Evolutionary conservation across 2,113 vertebrate genomes (phyloP).

Genomic region (Labrus mixtus): DNA sequence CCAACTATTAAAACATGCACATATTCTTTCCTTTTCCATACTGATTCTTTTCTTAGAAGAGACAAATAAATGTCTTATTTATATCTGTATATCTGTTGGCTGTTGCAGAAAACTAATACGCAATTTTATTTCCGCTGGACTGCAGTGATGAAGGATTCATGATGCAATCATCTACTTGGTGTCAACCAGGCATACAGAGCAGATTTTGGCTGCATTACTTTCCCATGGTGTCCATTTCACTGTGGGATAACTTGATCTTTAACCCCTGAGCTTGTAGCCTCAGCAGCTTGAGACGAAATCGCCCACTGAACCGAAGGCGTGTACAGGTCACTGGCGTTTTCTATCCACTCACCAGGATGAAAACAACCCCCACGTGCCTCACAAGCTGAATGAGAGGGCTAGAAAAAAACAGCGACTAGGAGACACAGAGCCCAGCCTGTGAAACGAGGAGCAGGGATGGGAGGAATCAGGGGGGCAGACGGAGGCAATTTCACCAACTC

Average conservation of each 20-base stretch:
- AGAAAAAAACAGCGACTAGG: constrained; percentile 15
- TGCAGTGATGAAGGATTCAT: constrained; percentile 27
- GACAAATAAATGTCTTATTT: not conserved
- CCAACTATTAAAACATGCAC: not conserved
- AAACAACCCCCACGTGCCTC: constrained; percentile 70
- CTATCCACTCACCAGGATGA: constrained; percentile 69
- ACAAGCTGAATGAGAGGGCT: constrained; percentile 51
- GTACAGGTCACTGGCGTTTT: constrained; percentile 77
- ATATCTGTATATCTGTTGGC: not conserved
- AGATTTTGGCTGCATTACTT: constrained; percentile 41
- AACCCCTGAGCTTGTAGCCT: constrained; percentile 56
- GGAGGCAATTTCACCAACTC: constrained; percentile 74
- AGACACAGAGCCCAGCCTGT: constrained; percentile 46
- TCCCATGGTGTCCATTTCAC: constrained; percentile 68
- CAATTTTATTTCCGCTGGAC: not conserved
- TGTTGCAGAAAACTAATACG: not conserved
- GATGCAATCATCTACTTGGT: constrained; percentile 7
- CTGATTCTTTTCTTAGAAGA: no score
- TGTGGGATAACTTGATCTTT: constrained; percentile 66
- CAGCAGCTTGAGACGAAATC: constrained; percentile 66
- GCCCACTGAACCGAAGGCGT: constrained; percentile 71
- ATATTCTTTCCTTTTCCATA: not conserved
- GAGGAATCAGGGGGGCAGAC: constrained; percentile 45
- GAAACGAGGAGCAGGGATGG: constrained; percentile 33
- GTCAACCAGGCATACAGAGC: constrained; percentile 40